These are phyloP conservation scores for Syrrhaptes paradoxus DNA, from an alignment of 2,113 vertebrate species.

Conservation along the genomic window DNA sequence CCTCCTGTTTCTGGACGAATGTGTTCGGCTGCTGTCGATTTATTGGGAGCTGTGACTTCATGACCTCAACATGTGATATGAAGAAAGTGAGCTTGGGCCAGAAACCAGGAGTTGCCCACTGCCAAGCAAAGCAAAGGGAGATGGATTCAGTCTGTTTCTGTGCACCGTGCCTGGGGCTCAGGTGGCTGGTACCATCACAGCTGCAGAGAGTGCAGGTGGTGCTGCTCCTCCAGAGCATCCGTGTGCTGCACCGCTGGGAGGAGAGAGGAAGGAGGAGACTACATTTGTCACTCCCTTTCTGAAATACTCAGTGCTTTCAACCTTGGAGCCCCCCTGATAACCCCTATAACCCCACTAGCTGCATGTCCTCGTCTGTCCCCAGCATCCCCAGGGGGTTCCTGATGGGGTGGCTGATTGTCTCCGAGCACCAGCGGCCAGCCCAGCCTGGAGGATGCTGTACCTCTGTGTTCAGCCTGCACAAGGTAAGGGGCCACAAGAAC, in stretches of 20 bases:
- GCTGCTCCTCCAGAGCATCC: not conserved
- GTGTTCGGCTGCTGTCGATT: not conserved
- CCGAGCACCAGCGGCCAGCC: fast-evolving
- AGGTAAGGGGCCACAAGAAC: not conserved
- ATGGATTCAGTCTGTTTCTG: not conserved
- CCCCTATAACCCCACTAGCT: not conserved
- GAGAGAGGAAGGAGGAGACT: not conserved
- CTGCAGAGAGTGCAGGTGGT: not conserved
- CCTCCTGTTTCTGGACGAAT: not conserved
- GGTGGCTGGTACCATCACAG: fast-evolving
- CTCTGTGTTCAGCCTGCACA: not conserved
- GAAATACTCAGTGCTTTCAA: not conserved
- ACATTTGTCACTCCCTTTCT: not conserved
- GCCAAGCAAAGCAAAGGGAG: not conserved
- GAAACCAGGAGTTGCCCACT: not conserved
- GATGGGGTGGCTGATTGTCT: not conserved
- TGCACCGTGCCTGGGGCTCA: not conserved
- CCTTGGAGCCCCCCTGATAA: too few species aligned
- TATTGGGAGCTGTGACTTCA: not conserved
- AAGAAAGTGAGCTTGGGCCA: not conserved
- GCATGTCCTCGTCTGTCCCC: not conserved
- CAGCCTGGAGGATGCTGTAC: not conserved
- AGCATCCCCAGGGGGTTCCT: not conserved
- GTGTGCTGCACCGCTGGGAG: not conserved
- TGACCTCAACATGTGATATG: not conserved